Conservation (phyloP, 1,140 invertebrate genomes). For the Apocrypta bakeri region DNA sequence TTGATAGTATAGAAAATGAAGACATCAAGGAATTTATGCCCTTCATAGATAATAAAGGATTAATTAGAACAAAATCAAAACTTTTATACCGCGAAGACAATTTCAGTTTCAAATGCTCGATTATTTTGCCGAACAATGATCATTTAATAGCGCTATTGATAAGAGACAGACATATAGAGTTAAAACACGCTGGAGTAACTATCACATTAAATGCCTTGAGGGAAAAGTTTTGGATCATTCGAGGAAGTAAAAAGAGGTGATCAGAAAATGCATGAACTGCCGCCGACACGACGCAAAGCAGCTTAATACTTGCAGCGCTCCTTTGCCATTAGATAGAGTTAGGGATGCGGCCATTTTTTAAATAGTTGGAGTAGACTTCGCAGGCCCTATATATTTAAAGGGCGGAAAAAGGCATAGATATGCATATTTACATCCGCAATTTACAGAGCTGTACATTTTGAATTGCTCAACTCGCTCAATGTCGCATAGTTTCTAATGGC, state of each 20-base stretch:
- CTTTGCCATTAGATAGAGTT: constrained; percentile 53
- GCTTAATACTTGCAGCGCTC: constrained; percentile 47
- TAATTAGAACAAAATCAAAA: constrained; percentile 19
- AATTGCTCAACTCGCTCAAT: constrained; percentile 55
- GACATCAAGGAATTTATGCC: neutral
- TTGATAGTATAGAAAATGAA: neutral
- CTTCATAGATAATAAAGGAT: neutral
- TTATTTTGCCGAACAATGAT: constrained; percentile 56
- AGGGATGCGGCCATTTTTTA: constrained; percentile 52
- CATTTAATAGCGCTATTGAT: constrained; percentile 51
- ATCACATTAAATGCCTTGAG: constrained; percentile 53
- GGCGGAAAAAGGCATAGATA: constrained; percentile 54
- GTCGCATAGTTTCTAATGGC: constrained; percentile 51
- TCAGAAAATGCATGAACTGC: constrained; percentile 59
- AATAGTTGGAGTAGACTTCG: constrained; percentile 54
- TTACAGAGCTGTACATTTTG: constrained; percentile 59
- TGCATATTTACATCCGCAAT: constrained; percentile 59
- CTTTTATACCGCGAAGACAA: neutral
- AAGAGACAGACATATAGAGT: constrained; percentile 53
- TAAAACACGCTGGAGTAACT: constrained; percentile 54
- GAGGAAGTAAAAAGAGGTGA: constrained; percentile 50
- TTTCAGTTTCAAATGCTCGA: neutral
- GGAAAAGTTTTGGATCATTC: constrained; percentile 50
- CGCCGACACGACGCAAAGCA: constrained; percentile 54
- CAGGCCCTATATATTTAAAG: constrained; percentile 53